Percentiles rank a stretch among this genome's conserved stretches.
These are phyloP conservation scores for Erpornis zantholeuca DNA, from an alignment of 2,113 vertebrate genomes.

Conservation along the genomic window DNA sequence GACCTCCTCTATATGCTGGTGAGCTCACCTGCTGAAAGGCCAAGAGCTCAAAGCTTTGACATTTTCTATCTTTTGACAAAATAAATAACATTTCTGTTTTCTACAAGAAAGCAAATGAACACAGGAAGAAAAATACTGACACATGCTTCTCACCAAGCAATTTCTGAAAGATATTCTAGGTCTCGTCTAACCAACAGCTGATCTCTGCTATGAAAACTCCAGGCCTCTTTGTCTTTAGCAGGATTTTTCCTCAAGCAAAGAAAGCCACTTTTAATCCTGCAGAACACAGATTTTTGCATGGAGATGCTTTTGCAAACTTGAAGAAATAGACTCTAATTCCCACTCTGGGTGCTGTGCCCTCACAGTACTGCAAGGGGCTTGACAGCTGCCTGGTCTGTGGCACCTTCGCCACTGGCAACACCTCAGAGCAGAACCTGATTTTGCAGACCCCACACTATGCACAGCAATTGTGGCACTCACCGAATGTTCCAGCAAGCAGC, in stretches of 20 bases:
- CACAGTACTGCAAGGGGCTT: not conserved
- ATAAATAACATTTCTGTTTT: not conserved
- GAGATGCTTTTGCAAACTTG: not conserved
- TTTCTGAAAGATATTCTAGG: not conserved
- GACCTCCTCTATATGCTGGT: not conserved
- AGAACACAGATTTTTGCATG: not conserved
- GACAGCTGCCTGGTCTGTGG: not conserved
- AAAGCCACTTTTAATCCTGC: not conserved
- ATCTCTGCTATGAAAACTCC: not conserved
- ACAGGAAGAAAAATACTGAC: not conserved
- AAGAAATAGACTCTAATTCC: not conserved
- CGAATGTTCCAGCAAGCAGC: not conserved
- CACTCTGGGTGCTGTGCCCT: not conserved
- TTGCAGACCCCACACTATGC: rapidly evolving
- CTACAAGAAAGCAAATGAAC: not conserved
- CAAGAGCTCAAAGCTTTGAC: not conserved
- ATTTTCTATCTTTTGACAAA: not conserved
- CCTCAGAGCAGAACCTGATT: not conserved
- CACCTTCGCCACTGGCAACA: not conserved
- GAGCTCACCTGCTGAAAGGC: constrained; percentile 15
- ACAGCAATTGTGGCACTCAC: not conserved
- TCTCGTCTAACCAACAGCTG: not conserved
- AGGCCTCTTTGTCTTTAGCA: not conserved
- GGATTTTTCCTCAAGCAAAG: not conserved
- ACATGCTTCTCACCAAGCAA: not conserved